Evolutionary conservation across 92 coral and sea anemone genomes (phyloP), one percentile per base, ranked within the genome.

Genomic region (Phenganax marumi): DNA sequence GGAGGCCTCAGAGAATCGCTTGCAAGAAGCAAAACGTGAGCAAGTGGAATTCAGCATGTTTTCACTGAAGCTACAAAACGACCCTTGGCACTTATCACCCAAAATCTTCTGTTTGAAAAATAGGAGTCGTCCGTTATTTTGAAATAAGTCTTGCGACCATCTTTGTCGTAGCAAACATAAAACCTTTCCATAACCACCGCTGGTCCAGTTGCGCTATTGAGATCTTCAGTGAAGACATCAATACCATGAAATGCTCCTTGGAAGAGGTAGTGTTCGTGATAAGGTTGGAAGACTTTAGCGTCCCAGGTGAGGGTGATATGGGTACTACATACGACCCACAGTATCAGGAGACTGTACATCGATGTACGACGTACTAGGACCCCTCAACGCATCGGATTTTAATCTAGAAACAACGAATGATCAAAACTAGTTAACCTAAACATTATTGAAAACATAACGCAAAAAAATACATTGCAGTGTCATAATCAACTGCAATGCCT

Each of bases 11-110:
- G 43, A 33, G 43, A 33, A 33, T 33, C 5, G 43, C 43, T 33
- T 33, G 43, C 43, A 33, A 33, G 43, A 33, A 33, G 43, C 43
- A 10, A 12, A 10, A 46, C 48, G 21, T 17, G 23, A 23, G 2
- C 14, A 10, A 19, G 21, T 18, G 53, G 52, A 70, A 46, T 53
- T 76, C 69, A 94, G 70, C 98, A 95, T 12, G 98, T 88, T 77
- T 93, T 93, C 97, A 95, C 89, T 12, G 98, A 95, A 21, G 98
- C 98, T 69, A 95, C 90, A 76, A 95, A 95, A 66, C 87, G 91
- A 48, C 98, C 98, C 19, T 89, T 71, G 0, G 97, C 89, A 39
- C 94, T 92, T 63, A 95, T 95, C 55, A 95, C 87, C 98, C 98
- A 95, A 84, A 89, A 95, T 18, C 98, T 80, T 60, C 92, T 89